Base-by-base conservation (phyloP, 2,797 vertebrate species). In the Pseudochirops cupreus region DNA sequence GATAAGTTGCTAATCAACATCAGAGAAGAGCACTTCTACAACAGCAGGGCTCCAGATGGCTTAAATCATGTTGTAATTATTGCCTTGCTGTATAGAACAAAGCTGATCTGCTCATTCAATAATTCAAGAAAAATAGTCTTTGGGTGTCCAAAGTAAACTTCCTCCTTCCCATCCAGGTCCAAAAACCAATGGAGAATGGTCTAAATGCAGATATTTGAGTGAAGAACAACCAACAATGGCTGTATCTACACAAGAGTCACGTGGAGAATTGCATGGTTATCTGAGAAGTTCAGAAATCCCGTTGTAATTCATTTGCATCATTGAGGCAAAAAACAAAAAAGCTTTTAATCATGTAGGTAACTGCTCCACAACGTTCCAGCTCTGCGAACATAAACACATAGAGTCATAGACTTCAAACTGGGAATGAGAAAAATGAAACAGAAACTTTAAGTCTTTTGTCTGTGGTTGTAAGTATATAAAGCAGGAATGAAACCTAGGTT, bases 171-270 rank as follows among this genome's bases (percentile, higher is more conserved):
- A 50, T 31, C 1, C 91, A 91, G 55, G 28, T 2, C n/a, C 90
- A 94, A 74, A 93, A 74, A 57, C 95, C 56, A 46, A 67, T 94
- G 26, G 91, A 91, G 4, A 90, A 90, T 57, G 29, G 94, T 50
- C 5, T 39, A 94, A 96, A 53, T 93, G 7, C 62, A 94, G 33
- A 95, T 89, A 93, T 26, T 14, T n/a, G 82, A 96, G 13, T 56
- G 24, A 6, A 12, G 91, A 92, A 95, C 57, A 89, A 94, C 39
- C n/a, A 54, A 55, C 26, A 90, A 95, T 59, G 52, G 92, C 16
- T 89, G 56, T 12, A 62, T 46, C 46, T 39, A 93, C 93, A 96
- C 93, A 59, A 74, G 93, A 90, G 55, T 53, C 33, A 94, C 93
- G 92, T 67, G 18, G 92, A 95, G 92, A 55, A 4, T 94, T 92